Base-by-base conservation (phyloP, 2,888 invertebrate genomes). In the Erebia ligea region DNA sequence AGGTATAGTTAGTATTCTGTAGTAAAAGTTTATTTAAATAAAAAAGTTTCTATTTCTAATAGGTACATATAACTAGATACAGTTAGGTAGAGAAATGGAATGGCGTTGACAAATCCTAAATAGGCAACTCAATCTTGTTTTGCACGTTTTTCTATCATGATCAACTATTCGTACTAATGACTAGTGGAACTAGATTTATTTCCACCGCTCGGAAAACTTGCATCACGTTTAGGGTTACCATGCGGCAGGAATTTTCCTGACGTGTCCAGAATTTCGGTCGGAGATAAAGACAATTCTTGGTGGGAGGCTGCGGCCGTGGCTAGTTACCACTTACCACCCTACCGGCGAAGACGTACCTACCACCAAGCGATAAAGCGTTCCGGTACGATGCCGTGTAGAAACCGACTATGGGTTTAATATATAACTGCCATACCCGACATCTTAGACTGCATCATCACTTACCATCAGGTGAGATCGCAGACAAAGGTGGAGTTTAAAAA, bases 181-280 rank as follows among this genome's bases (percentile, higher is more conserved):
- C 62, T 21, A 15, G 58, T 62, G 56, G 63, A 72, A 71, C 73
- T 68, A 71, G 69, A 74, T 54, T 73, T 65, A 72, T 69, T 72
- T 68, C 67, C 56, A 65, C 52, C 40, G 58, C 71, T 57, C 67
- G 71, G 61, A 68, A 76, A 75, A 72, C 69, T 70, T 70, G 70
- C 65, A 63, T 66, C 76, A 74, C 74, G 81, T 80, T 81, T 59
- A 50, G 64, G 62, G 45, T 61, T 45, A 19, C 42, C 61, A 61
- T 1, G 19, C 42, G 19, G 10, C 10, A 13, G 61, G 19, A 19
- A 5, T 17, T 45, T 42, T 61, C 45, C 42, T 8, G 42, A 56
- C 11, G 2, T 17, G 10, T 21, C 19, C 19, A 5, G 21, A 4
- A 21, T 52, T 52, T 17, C 4, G 45, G 34, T 34, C 34, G 34